These are phyloP conservation scores for Lysandra bellargus DNA, from an alignment of 2,888 invertebrate genomes.

Conservation along the genomic window DNA sequence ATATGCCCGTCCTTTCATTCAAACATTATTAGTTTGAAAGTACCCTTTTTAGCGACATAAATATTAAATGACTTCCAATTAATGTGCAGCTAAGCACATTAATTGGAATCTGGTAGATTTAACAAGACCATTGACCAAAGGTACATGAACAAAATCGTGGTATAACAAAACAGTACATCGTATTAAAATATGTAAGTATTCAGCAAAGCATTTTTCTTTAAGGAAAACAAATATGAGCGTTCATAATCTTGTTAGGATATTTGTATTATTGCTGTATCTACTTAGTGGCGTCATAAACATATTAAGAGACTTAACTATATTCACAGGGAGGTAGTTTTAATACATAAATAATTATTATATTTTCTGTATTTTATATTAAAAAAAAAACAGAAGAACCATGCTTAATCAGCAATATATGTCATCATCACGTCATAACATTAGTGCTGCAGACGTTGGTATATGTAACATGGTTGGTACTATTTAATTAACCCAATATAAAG, in stretches of 20 bases:
- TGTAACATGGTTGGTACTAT: too few relatives aligned
- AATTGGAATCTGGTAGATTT: neutral
- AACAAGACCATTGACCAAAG: neutral
- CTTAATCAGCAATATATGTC: too few relatives aligned
- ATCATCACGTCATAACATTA: too few relatives aligned
- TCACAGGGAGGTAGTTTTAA: slow-evolving; percentile 37
- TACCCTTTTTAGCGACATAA: too few relatives aligned
- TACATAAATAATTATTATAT: neutral
- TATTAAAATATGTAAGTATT: slow-evolving; percentile 9
- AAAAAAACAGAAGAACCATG: too few relatives aligned
- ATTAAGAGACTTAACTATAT: slow-evolving; percentile 59
- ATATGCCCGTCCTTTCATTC: too few relatives aligned
- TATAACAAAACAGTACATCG: slow-evolving; percentile 17
- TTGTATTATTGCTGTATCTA: slow-evolving; percentile 49
- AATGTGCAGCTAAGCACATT: neutral
- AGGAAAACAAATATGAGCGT: slow-evolving; percentile 30
- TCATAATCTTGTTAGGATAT: slow-evolving; percentile 65
- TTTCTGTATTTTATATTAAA: neutral
- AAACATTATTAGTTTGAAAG: too few relatives aligned
- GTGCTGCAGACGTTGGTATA: too few relatives aligned
- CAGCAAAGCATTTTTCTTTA: slow-evolving; percentile 25
- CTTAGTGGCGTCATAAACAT: slow-evolving; percentile 63
- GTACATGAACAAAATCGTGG: neutral
- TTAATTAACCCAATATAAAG: too few relatives aligned
- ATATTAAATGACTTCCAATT: too few relatives aligned